Evolutionary conservation across 2,888 invertebrate genomes (phyloP), one percentile per base, ranked within the genome.

Genomic region (Leucozona laternaria): DNA sequence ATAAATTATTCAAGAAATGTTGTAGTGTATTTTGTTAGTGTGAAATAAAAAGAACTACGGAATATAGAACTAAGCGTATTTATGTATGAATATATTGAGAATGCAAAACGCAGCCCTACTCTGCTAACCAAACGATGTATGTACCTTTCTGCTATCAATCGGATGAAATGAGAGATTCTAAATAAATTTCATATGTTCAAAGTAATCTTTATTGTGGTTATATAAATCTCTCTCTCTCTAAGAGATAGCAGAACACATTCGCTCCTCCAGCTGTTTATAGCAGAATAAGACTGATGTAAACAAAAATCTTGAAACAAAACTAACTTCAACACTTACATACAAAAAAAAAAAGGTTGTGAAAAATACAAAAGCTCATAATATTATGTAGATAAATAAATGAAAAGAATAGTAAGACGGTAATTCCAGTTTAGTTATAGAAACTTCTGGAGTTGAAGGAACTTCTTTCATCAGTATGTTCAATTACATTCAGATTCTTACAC

Each of bases 1-100:
- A 72, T 17, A 50, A 25, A 73, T 31, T 70, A 72, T 77, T 82
- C 72, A 73, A 73, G 53, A 31, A 34, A 17, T 34, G 48, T 57
- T 77, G 50, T 40, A 48, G 31, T 34, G 15, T 50, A 5, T n/a
- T 45, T 45, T 48, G 31, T 66, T 66, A 66, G 62, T 45, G 43
- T 43, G 4, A 40, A 75, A 28, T 28, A 50, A 58, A 58, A n/a
- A 58, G 20, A 58, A 48, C 2, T n/a, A 8, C 15, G 17, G 0
- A 25, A n/a, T 25, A 43, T 40, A n/a, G 2, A 62, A 43, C 25
- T n/a, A 60, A 40, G 62, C 43, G 8, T 25, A n/a, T 17, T 5
- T 31, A 7, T n/a, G 8, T 55, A 28, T 28, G 7, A 10, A 2
- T 55, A 17, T 28, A 31, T n/a, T 55, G n/a, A 28, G 4, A 17